These are phyloP conservation scores for Apaloderma vittatum DNA, from an alignment of 2,113 vertebrate genomes.

Conservation along the genomic window DNA sequence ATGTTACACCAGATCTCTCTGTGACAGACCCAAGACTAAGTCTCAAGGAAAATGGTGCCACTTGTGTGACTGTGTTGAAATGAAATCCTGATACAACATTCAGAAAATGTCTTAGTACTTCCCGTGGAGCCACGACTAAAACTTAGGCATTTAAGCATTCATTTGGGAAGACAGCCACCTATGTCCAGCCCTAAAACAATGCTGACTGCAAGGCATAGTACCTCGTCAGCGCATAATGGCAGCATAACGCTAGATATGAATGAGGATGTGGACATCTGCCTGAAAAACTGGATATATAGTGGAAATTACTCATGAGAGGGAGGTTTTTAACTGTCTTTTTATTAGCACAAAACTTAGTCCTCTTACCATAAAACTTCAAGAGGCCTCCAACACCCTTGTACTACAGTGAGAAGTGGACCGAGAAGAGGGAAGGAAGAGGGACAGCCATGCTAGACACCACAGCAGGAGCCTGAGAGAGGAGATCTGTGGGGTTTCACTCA, in stretches of 20 bases:
- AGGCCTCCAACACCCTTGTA: background rate
- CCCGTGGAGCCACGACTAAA: background rate
- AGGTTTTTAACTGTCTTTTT: background rate
- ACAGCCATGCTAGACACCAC: accelerated
- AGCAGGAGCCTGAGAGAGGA: background rate
- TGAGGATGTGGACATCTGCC: background rate
- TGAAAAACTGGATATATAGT: background rate
- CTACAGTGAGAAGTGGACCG: background rate
- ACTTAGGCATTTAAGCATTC: background rate
- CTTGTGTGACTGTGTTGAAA: background rate
- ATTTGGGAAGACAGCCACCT: background rate
- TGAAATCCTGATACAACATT: background rate
- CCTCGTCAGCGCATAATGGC: background rate
- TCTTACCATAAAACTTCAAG: background rate
- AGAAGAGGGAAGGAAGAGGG: background rate
- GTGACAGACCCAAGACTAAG: background rate
- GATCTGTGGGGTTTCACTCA: background rate
- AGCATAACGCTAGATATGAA: background rate
- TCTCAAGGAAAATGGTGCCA: background rate
- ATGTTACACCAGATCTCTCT: background rate
- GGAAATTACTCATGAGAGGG: background rate
- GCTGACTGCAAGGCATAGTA: background rate
- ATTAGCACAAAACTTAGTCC: background rate
- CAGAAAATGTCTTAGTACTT: background rate
- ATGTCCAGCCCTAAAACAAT: background rate